Evolutionary conservation across 2,797 vertebrate species (phyloP).

Genomic region (Tympanoctomys barrerae): DNA sequence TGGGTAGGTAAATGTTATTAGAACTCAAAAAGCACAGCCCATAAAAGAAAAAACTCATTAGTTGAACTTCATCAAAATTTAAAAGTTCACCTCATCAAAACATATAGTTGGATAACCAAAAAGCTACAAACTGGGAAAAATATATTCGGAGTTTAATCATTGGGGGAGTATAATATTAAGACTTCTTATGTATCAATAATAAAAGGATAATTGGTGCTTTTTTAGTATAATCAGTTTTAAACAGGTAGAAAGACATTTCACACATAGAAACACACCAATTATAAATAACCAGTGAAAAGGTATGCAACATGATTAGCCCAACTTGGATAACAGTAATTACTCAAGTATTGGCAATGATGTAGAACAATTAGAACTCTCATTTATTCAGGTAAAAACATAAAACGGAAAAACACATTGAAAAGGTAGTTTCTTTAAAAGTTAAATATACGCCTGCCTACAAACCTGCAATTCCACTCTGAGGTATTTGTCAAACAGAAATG

Average conservation of each 20-base stretch:
- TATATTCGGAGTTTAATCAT: neutral
- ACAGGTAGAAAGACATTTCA: neutral
- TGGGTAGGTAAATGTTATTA: neutral
- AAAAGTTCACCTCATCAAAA: conserved; percentile 38
- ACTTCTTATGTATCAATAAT: conserved; percentile 20
- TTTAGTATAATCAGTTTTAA: neutral
- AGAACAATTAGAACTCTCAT: neutral
- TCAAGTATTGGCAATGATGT: neutral
- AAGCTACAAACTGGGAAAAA: conserved; percentile 33
- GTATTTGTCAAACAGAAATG: conserved; percentile 38
- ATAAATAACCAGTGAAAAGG: neutral
- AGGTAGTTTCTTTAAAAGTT: neutral
- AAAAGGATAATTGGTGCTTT: neutral
- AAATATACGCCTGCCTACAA: conserved; percentile 20
- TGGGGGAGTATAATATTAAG: neutral
- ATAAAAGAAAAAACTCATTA: neutral
- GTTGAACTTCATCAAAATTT: neutral
- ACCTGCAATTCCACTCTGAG: conserved; percentile 1
- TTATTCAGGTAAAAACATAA: neutral
- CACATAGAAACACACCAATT: neutral
- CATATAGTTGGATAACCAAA: neutral
- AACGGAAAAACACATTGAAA: conserved; percentile 11
- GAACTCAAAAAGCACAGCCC: neutral
- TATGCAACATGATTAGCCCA: neutral
- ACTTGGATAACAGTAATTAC: neutral